Base-by-base conservation (phyloP, 2,113 vertebrate species). In the Camarhynchus parvulus region DNA sequence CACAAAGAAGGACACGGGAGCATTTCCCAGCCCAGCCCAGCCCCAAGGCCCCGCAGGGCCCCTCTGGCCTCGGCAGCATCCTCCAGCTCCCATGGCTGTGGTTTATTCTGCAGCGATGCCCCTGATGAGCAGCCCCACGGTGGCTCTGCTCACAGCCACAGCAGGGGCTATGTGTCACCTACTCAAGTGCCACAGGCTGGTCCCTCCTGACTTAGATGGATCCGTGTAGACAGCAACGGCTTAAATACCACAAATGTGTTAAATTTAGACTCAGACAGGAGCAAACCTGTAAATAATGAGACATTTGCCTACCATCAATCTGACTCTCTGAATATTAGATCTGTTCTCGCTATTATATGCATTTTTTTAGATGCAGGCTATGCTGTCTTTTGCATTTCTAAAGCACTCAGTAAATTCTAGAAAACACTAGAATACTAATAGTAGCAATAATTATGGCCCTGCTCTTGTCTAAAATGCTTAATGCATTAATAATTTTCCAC, bases 391-490 rank as follows among this genome's bases (percentile, higher is more conserved):
- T 70, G 47, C 35, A 59, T 88, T 95, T 80, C 39, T 83, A 27
- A 93, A 78, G 19, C 23, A 37, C 56, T 88, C 64, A 33, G 44
- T 90, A 89, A 83, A 92, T 82, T 92, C 83, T 81, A 53, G 58
- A 10, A 74, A 91, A n/a, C 46, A 77, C 44, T 89, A 61, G 53
- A 95, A 96, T 91, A 58, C 67, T 62, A 89, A 90, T 50, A 93
- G 77, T 41, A 67, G 55, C 49, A 74, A 89, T 67, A 78, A 75
- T 89, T 89, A 39, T 59, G 58, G 55, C 30, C 62, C 25, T 82
- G 49, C 30, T 92, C 35, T 87, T 91, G 35, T 64, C 86, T 87
- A 94, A 94, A 95, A 89, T 88, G 90, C 63, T 75, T 95, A 28
- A 35, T 22, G 41, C 20, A 70, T 89, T 89, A 92, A 94, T 94